A percentile compares a stretch with the other conserved stretches of the same genome.
Conservation (phyloP, 2,888 invertebrate genomes). For the Patella ulyssiponensis region DNA sequence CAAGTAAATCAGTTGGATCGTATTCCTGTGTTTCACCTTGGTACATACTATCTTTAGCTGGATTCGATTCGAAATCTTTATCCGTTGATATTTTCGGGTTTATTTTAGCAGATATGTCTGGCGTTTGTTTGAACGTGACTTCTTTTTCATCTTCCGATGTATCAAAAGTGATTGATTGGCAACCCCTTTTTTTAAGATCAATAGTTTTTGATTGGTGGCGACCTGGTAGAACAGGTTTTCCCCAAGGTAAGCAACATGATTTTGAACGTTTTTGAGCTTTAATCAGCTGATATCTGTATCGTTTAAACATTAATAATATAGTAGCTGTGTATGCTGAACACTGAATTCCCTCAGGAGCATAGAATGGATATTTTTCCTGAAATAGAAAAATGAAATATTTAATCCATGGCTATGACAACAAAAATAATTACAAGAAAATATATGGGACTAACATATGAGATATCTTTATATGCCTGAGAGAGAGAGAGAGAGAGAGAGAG, state of each 20-base stretch:
- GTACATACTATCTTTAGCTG: neutral
- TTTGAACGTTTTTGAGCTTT: neutral
- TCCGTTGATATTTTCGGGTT: neutral
- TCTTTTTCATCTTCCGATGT: neutral
- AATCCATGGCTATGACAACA: too few relatives aligned
- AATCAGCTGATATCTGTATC: neutral
- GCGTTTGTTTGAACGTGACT: neutral
- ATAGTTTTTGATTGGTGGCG: constrained; percentile 4
- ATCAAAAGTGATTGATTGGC: neutral
- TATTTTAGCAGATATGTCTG: neutral
- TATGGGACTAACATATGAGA: too few relatives aligned
- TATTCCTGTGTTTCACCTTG: too few relatives aligned
- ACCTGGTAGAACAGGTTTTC: neutral
- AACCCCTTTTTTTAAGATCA: neutral
- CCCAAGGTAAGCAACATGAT: neutral
- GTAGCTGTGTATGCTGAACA: neutral
- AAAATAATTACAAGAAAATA: too few relatives aligned
- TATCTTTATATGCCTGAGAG: too few relatives aligned
- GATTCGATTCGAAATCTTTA: neutral
- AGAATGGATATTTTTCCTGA: neutral
- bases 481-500: too few relatives aligned
- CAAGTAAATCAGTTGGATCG: too few relatives aligned
- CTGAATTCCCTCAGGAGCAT: neutral
- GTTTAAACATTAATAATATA: neutral
- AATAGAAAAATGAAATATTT: neutral